These are phyloP conservation scores for Diarsia mendica DNA, from an alignment of 2,888 invertebrate genomes.

Conservation along the genomic window DNA sequence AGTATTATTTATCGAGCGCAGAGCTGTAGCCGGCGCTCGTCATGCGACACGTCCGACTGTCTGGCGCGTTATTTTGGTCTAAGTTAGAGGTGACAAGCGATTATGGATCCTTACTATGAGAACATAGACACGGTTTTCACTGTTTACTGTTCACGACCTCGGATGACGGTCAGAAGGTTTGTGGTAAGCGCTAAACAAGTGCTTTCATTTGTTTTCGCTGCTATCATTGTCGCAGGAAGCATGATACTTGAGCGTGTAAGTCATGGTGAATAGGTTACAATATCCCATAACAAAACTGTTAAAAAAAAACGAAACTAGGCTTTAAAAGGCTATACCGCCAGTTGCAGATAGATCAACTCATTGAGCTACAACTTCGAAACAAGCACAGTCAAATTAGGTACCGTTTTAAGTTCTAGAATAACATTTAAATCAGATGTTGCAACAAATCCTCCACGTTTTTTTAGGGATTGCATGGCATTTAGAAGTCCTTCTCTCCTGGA, in stretches of 20 bases:
- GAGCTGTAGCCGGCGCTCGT: slow-evolving; percentile 60
- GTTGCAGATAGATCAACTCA: not conserved
- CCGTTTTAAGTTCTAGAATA: too few relatives aligned
- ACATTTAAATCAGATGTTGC: too few relatives aligned
- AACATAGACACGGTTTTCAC: not conserved
- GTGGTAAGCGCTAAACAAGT: not conserved
- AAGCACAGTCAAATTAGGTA: too few relatives aligned
- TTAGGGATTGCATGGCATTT: too few relatives aligned
- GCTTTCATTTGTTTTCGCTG: not conserved
- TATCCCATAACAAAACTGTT: not conserved
- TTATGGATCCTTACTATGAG: not conserved
- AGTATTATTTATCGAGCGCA: slow-evolving; percentile 54
- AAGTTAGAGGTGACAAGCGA: slow-evolving; percentile 19
- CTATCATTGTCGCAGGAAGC: not conserved
- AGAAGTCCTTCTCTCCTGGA: too few relatives aligned
- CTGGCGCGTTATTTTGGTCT: slow-evolving; percentile 55
- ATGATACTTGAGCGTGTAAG: not conserved
- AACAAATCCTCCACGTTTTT: too few relatives aligned
- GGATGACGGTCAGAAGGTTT: not conserved
- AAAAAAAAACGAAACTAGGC: too few relatives aligned
- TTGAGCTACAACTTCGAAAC: too few relatives aligned
- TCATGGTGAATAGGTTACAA: not conserved
- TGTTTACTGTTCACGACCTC: not conserved
- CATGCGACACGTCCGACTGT: slow-evolving; percentile 73
- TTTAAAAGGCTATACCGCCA: too few relatives aligned